Percentiles rank a stretch among this genome's conserved stretches.
Evolutionary conservation across 1,140 invertebrate genomes (phyloP).

Genomic region (Drosophila rufa): DNA sequence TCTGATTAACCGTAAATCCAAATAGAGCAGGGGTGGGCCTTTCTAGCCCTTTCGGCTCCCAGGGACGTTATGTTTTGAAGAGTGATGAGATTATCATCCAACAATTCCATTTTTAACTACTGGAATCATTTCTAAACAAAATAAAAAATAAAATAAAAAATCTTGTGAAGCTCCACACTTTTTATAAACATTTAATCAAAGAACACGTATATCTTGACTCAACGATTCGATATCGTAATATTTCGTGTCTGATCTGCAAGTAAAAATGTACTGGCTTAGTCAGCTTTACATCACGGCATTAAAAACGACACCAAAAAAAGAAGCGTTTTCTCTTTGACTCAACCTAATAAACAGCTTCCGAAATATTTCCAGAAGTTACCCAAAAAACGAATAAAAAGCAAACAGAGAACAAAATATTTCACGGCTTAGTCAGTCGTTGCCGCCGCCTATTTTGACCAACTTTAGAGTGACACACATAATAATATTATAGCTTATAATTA

Average conservation of each 20-base stretch:
- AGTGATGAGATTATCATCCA: too few relatives aligned
- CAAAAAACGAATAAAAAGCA: conserved; percentile 2
- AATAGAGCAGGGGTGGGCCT: too few relatives aligned
- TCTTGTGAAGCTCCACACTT: too few relatives aligned
- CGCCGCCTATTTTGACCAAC: conserved; percentile 17
- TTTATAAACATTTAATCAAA: not conserved
- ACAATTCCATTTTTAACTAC: not conserved
- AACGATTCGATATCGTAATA: conserved; percentile 1
- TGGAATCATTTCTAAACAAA: not conserved
- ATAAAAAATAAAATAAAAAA: not conserved
- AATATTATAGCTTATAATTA: conserved; percentile 58
- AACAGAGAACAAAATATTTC: conserved; percentile 7
- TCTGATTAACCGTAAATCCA: too few relatives aligned
- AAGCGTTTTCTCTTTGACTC: conserved; percentile 10
- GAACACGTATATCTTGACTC: conserved; percentile 4
- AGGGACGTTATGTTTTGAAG: not conserved
- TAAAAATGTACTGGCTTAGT: conserved; percentile 2
- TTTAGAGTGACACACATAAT: conserved; percentile 56
- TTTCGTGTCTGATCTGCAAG: conserved; percentile 11
- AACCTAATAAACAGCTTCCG: conserved; percentile 9
- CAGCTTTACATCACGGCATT: conserved; percentile 1
- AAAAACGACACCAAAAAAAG: not conserved
- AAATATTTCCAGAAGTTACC: conserved; percentile 8
- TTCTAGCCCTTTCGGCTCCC: too few relatives aligned
- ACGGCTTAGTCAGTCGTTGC: conserved; percentile 29